Conservation (phyloP, 2,113 vertebrate species). For the Pitta sordida region DNA sequence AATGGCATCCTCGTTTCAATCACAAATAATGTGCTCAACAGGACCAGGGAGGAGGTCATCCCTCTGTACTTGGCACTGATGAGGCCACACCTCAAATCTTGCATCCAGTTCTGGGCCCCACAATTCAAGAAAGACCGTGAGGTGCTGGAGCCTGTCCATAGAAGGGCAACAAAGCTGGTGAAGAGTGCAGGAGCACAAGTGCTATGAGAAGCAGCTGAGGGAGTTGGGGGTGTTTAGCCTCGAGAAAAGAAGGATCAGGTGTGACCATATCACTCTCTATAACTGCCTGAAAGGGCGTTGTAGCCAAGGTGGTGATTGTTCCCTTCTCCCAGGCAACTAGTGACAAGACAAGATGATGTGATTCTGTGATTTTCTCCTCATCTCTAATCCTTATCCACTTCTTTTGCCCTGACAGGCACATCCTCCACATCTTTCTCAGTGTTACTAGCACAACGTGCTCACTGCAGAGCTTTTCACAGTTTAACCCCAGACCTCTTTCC, state of each 20-base stretch:
- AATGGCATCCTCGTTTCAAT: not conserved
- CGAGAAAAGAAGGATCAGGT: not conserved
- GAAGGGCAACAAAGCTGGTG: not conserved
- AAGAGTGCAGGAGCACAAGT: not conserved
- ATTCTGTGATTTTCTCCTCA: not conserved
- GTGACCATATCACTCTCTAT: not conserved
- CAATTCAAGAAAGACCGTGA: not conserved
- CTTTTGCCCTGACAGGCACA: not conserved
- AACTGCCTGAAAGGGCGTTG: too few species aligned
- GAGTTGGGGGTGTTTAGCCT: not conserved
- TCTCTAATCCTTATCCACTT: not conserved
- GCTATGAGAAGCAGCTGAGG: not conserved
- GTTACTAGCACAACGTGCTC: not conserved
- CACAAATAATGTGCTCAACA: not conserved
- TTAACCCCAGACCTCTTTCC: not conserved
- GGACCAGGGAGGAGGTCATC: not conserved
- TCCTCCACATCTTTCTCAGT: not conserved
- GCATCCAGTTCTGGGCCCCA: not conserved
- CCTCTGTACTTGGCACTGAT: not conserved
- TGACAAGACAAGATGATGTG: not conserved
- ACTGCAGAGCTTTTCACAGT: not conserved
- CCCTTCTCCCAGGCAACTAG: not conserved
- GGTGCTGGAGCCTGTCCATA: not conserved
- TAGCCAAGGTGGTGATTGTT: not conserved
- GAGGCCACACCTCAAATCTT: not conserved